Conservation (phyloP, 2,888 invertebrate species). For the Amiota communis region DNA sequence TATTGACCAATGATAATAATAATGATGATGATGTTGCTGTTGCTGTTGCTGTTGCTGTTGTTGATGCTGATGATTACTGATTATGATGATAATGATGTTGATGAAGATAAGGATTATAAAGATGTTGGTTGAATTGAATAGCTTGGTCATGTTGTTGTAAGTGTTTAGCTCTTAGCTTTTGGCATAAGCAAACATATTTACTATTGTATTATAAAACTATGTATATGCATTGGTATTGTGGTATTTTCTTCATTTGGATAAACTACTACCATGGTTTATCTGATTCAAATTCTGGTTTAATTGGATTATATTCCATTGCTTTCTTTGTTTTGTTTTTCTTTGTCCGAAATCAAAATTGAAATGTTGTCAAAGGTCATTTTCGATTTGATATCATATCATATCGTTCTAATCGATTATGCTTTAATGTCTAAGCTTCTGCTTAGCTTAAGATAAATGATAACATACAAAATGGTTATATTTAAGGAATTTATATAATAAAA, state of each 20-base stretch:
- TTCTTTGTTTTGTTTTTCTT: neutral
- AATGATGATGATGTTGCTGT: neutral
- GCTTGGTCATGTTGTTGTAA: neutral
- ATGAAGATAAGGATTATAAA: neutral
- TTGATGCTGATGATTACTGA: no score
- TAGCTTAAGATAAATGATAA: neutral
- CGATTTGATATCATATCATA: no score
- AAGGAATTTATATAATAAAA: neutral
- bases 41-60: neutral
- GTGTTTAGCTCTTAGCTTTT: neutral
- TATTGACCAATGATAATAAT: neutral
- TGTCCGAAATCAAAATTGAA: no score
- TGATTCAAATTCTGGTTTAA: neutral
- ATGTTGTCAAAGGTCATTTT: no score
- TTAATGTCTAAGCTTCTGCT: neutral
- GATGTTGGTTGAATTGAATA: neutral
- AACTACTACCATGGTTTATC: neutral
- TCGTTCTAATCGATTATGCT: neutral
- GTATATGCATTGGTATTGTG: no score
- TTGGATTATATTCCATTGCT: no score
- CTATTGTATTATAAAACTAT: no score
- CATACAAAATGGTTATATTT: neutral
- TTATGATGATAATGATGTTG: neutral
- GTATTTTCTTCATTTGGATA: no score
- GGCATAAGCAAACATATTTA: no score